Conservation (phyloP, 1,140 invertebrate genomes). For the Globodera ellingtonae region DNA sequence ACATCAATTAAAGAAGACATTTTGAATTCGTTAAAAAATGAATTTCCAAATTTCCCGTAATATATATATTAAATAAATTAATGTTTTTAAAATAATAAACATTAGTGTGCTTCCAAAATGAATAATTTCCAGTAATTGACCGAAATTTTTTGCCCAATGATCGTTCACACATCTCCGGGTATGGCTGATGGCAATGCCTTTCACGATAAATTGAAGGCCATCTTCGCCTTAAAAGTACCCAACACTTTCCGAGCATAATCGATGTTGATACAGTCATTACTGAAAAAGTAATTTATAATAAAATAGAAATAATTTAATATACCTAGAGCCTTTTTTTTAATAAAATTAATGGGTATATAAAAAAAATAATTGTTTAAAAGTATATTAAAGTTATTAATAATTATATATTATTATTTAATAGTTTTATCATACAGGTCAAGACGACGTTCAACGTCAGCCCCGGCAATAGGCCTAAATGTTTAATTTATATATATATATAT, state of each 20-base stretch:
- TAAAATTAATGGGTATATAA: constrained; percentile 18
- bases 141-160: constrained; percentile 72
- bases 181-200: constrained; percentile 72
- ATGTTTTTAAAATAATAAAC: too few relatives aligned
- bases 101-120: too few relatives aligned
- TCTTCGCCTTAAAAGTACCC: constrained; percentile 75
- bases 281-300: constrained; percentile 23
- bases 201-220: constrained; percentile 71
- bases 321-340: constrained; percentile 28
- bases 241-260: constrained; percentile 72
- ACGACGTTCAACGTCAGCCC: background rate
- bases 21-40: too few relatives aligned
- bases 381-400: too few relatives aligned
- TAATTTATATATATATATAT: constrained; percentile 66
- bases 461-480: constrained; percentile 2
- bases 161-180: constrained; percentile 73
- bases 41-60: too few relatives aligned
- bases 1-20: too few relatives aligned
- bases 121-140: constrained; percentile 60
- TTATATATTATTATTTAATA: too few relatives aligned
- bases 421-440: background rate
- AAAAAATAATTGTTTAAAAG: constrained; percentile 22
- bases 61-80: too few relatives aligned
- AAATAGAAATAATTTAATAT: background rate
- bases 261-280: constrained; percentile 23